Evolutionary conservation across 2,888 invertebrate species (phyloP).

Genomic region (Chydorus sphaericus): DNA sequence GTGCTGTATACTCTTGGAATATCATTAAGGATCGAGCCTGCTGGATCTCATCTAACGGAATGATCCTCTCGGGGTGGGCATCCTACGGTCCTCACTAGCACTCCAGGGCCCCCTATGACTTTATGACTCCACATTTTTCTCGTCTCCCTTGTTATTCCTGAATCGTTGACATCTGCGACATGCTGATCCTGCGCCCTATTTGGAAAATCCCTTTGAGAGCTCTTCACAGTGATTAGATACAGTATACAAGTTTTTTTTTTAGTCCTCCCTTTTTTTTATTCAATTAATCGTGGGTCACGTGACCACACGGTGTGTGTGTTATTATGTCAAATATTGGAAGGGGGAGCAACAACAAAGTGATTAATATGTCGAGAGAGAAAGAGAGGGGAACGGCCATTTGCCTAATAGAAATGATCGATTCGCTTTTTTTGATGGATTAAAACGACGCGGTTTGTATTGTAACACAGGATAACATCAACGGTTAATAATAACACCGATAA

Average conservation of each 20-base stretch:
- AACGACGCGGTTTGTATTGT: no score
- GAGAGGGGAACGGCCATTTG: neutral
- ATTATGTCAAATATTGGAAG: neutral
- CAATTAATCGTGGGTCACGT: conserved; percentile 1
- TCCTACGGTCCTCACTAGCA: neutral
- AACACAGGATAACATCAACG: no score
- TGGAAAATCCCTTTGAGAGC: neutral
- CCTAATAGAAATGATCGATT: no score
- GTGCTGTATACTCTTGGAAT: neutral
- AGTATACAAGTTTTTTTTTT: neutral
- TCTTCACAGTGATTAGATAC: conserved; percentile 3
- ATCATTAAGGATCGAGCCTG: conserved; percentile 3
- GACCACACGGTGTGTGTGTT: neutral
- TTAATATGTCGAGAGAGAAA: neutral
- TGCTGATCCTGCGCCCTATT: neutral
- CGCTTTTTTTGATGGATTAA: no score
- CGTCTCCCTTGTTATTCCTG: no score
- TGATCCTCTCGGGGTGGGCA: neutral
- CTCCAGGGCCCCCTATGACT: neutral
- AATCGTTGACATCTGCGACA: conserved; percentile 1
- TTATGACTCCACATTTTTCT: neutral
- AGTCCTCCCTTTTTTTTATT: neutral
- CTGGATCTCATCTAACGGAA: neutral
- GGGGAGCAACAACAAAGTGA: neutral
- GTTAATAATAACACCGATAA: no score